phyloP scores from a whole-genome alignment of 2,888 invertebrate genomes.

The Hemistola chrysoprasaria region DNA sequence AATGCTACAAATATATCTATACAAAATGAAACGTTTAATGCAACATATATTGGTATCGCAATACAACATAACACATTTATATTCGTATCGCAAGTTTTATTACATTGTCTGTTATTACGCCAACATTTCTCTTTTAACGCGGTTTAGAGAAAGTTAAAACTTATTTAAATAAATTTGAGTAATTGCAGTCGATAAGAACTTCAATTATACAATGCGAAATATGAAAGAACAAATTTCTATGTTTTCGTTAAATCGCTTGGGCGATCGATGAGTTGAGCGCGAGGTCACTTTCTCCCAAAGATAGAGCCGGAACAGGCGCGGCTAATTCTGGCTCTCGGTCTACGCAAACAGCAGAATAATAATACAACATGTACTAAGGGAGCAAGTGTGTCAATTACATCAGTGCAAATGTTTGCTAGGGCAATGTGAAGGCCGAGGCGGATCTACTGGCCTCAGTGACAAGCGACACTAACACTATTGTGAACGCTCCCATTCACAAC shows the following conservation, averaged over 20 bases:
- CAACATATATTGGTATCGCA: too few relatives aligned
- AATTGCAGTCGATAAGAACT: slow-evolving; percentile 2
- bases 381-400: slow-evolving; percentile 49
- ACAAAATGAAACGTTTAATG: too few relatives aligned
- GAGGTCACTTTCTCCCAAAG: slow-evolving; percentile 46
- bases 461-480: slow-evolving; percentile 8
- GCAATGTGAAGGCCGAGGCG: slow-evolving; percentile 70
- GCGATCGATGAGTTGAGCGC: slow-evolving; percentile 8
- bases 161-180: too few relatives aligned
- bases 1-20: too few relatives aligned
- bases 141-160: too few relatives aligned
- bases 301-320: slow-evolving; percentile 34
- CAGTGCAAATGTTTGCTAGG: slow-evolving; percentile 47
- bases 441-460: slow-evolving; percentile 54
- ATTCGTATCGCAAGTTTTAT: too few relatives aligned
- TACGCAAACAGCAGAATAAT: slow-evolving; percentile 1
- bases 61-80: too few relatives aligned
- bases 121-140: too few relatives aligned
- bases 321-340: slow-evolving; percentile 26
- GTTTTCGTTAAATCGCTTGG: slow-evolving; percentile 5
- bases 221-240: slow-evolving; percentile 8
- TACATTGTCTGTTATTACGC: too few relatives aligned
- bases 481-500: slow-evolving; percentile 24
- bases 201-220: background rate
- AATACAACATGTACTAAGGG: background rate